A percentile compares a stretch with the other conserved stretches of the same genome.
Evolutionary conservation across 2,888 invertebrate species (phyloP).

Genomic region (Drosophila hawaiiensis): DNA sequence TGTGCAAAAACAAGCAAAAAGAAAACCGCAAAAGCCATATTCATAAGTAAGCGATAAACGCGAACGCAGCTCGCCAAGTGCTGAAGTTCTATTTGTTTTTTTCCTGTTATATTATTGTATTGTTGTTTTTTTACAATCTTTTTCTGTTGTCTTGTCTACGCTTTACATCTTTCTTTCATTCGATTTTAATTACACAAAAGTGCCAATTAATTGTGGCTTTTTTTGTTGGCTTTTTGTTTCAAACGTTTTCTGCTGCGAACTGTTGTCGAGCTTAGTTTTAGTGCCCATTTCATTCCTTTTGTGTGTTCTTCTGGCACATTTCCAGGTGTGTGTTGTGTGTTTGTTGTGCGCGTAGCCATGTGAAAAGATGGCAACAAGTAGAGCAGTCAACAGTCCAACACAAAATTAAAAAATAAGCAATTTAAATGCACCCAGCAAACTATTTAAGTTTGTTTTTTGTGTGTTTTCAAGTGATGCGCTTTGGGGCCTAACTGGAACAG

Average conservation of each 20-base stretch:
- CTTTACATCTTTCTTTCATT: conserved; percentile 65
- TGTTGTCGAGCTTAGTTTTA: conserved; percentile 15
- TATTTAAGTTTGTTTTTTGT: neutral
- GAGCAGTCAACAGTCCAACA: conserved; percentile 54
- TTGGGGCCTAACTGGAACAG: conserved; percentile 25
- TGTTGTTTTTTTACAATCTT: conserved; percentile 25
- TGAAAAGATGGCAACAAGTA: conserved; percentile 63
- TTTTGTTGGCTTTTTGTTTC: conserved; percentile 24
- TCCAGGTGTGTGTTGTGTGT: conserved; percentile 30
- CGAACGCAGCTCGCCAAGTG: conserved; percentile 29
- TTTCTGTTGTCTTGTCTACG: conserved; percentile 54
- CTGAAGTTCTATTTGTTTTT: conserved; percentile 6
- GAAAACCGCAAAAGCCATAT: conserved; percentile 34
- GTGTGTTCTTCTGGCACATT: conserved; percentile 30
- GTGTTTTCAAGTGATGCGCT: conserved; percentile 7
- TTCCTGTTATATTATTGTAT: conserved; percentile 8
- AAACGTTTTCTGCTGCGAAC: conserved; percentile 14
- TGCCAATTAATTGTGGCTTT: conserved; percentile 71
- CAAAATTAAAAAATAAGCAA: neutral
- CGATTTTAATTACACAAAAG: conserved; percentile 75
- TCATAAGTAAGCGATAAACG: conserved; percentile 35
- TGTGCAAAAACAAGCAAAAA: conserved; percentile 1
- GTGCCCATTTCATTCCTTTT: conserved; percentile 3
- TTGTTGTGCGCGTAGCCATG: conserved; percentile 51
- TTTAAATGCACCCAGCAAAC: conserved; percentile 17